These are phyloP conservation scores for Oryzias dopingdopingensis DNA, from an alignment of 2,797 vertebrate species.

Conservation along the genomic window DNA sequence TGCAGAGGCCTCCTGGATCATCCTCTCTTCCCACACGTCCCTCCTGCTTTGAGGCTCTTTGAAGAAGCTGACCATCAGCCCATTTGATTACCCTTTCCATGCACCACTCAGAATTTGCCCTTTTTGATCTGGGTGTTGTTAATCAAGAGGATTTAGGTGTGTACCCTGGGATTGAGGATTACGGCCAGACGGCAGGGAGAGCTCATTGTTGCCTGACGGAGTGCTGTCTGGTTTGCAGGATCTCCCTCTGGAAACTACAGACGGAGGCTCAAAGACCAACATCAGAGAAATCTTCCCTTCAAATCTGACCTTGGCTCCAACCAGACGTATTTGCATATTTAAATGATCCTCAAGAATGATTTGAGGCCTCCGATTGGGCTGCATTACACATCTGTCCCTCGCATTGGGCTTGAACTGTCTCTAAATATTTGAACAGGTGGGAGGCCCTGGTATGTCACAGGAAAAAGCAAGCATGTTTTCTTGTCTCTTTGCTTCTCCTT, in stretches of 20 bases:
- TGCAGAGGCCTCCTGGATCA: not conserved
- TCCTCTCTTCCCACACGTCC: not conserved
- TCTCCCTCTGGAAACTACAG: conserved; percentile 17
- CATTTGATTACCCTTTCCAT: conserved; percentile 13
- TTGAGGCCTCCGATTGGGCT: conserved; percentile 8
- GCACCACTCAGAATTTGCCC: conserved; percentile 1
- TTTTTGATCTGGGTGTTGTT: conserved; percentile 28
- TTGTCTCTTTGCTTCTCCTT: conserved; percentile 10
- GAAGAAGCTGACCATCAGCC: conserved; percentile 18
- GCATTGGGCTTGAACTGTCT: conserved; percentile 17
- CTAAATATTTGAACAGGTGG: conserved; percentile 18
- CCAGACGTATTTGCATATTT: conserved; percentile 39
- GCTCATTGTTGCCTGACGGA: conserved; percentile 13
- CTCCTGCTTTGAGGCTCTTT: conserved; percentile 1
- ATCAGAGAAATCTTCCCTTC: conserved; percentile 15
- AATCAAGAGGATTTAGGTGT: conserved; percentile 28
- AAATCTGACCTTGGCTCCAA: conserved; percentile 18
- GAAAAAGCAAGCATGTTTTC: conserved; percentile 10
- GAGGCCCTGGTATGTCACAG: conserved; percentile 1
- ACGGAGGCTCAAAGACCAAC: conserved; percentile 14
- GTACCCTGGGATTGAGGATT: conserved; percentile 12
- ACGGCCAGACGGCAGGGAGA: conserved; percentile 12
- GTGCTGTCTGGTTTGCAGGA: conserved; percentile 19
- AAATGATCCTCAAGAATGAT: conserved; percentile 37
- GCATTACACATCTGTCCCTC: conserved; percentile 30